phyloP scores from a whole-genome alignment of 1,140 invertebrate genomes.

The Parapsyche elsis region DNA sequence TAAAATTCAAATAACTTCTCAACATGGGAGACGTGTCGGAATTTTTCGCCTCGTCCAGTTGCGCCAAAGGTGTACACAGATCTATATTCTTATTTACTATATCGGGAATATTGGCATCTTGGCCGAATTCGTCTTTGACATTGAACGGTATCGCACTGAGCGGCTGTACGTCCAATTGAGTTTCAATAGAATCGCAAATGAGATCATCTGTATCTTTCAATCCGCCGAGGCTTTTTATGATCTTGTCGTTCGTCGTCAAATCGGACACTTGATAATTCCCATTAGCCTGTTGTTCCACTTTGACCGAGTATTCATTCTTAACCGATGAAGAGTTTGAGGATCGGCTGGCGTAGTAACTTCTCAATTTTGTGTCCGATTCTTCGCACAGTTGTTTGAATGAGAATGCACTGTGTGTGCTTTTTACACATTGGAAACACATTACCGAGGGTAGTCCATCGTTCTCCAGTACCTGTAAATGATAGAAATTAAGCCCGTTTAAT shows the following conservation, averaged over 20 bases:
- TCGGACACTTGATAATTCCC: background rate
- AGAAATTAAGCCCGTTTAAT: background rate
- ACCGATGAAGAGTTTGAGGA: background rate
- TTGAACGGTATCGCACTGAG: background rate
- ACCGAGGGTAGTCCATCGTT: constrained; percentile 51
- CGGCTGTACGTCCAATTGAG: constrained; percentile 4
- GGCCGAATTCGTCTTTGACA: background rate
- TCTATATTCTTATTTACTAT: background rate
- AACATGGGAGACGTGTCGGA: too few species aligned
- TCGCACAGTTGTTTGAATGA: constrained; percentile 52
- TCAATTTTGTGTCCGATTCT: constrained; percentile 47
- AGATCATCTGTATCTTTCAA: background rate
- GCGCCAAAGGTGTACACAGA: background rate
- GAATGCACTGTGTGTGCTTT: constrained; percentile 42
- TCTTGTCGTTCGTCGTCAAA: background rate
- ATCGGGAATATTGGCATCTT: constrained; percentile 7
- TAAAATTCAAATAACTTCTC: too few species aligned
- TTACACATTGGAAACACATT: constrained; percentile 46
- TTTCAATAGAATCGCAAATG: background rate
- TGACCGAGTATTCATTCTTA: constrained; percentile 39
- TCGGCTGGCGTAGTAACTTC: constrained; percentile 19
- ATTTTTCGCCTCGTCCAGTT: background rate
- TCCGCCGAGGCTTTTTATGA: background rate
- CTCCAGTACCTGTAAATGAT: constrained; percentile 43
- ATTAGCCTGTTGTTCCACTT: background rate